Conservation (phyloP, 2,113 vertebrate genomes). For the Gasterosteus aculeatus region DNA sequence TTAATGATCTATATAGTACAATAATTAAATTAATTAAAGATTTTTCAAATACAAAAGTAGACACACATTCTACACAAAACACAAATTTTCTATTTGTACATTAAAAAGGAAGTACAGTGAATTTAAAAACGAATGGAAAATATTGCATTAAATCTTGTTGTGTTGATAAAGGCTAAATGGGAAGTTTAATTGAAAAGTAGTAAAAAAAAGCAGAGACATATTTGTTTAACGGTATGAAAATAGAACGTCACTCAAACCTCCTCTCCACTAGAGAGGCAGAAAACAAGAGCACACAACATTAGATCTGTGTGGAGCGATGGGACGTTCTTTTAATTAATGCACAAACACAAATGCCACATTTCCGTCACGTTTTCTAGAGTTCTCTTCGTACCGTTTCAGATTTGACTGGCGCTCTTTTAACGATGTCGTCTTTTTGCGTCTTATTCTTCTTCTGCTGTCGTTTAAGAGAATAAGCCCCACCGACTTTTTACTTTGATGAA, state of each 20-base stretch:
- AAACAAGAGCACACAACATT: neutral
- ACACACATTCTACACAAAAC: neutral
- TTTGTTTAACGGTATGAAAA: neutral
- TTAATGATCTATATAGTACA: neutral
- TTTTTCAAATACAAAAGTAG: neutral
- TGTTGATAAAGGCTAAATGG: neutral
- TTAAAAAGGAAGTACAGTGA: neutral
- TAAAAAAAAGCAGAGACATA: neutral
- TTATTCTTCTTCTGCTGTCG: neutral
- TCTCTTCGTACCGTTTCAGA: neutral
- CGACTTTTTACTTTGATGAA: neutral
- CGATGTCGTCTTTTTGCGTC: neutral
- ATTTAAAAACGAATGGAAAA: neutral
- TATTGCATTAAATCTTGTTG: neutral
- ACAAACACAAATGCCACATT: neutral
- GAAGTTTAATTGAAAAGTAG: neutral
- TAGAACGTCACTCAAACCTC: neutral
- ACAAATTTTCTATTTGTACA: neutral
- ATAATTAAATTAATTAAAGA: neutral
- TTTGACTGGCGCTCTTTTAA: neutral
- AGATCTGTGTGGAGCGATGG: neutral
- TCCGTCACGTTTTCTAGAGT: neutral
- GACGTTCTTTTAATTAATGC: neutral
- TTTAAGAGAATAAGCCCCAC: neutral
- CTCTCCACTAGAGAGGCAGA: neutral